A percentile compares a stretch with the other conserved stretches of the same genome.
Conservation (phyloP, 2,113 vertebrate genomes). For the Uropsilus gracilis region DNA sequence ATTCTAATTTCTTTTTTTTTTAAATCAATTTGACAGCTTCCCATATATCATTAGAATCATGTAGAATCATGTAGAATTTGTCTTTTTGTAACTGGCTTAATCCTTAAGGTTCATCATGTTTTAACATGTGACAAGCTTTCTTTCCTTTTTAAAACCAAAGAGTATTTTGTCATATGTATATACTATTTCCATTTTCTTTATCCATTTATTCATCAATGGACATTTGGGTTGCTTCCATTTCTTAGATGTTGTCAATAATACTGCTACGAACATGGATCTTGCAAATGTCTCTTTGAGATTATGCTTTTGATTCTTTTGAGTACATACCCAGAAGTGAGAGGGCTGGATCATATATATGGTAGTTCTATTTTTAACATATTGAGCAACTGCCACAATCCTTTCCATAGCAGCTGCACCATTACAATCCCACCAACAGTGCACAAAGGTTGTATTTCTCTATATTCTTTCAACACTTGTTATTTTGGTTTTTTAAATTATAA, state of each 20-base stretch:
- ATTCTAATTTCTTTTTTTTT: constrained; percentile 5
- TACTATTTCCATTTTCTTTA: background rate
- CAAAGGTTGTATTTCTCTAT: background rate
- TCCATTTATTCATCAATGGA: background rate
- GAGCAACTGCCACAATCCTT: background rate
- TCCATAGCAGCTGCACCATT: background rate
- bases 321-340: background rate
- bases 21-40: background rate
- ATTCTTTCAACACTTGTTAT: background rate
- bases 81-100: constrained; percentile 34
- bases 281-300: background rate
- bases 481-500: background rate
- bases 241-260: background rate
- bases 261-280: background rate
- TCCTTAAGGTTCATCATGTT: background rate
- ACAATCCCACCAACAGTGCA: background rate
- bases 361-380: constrained; percentile 24
- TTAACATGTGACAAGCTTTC: background rate
- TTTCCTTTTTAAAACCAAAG: constrained; percentile 1
- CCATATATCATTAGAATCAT: background rate
- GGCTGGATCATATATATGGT: background rate
- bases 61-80: background rate
- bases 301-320: background rate
- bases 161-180: background rate
- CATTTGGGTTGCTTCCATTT: background rate